Conservation (phyloP, 2,888 invertebrate genomes). For the Cataglyphis albicans region DNA sequence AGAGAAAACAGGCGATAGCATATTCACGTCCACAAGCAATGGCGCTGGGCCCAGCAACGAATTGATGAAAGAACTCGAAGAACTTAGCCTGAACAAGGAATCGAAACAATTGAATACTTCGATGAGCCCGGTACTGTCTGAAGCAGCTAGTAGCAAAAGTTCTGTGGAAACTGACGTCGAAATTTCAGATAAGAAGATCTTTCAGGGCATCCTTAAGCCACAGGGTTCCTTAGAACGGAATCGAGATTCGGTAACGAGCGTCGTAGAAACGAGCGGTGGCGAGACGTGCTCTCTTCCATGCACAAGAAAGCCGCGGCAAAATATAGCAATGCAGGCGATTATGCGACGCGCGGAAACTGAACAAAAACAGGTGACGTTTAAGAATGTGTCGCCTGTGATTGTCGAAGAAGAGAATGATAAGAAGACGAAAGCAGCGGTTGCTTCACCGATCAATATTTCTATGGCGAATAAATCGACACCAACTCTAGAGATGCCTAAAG, state of each 20-base stretch:
- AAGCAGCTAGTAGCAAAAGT: slow-evolving; percentile 83
- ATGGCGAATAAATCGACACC: slow-evolving; percentile 24
- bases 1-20: slow-evolving; percentile 79
- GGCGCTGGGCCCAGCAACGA: slow-evolving; percentile 86
- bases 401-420: slow-evolving; percentile 77
- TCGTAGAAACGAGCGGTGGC: slow-evolving; percentile 70
- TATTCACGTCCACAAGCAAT: slow-evolving; percentile 85
- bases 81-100: slow-evolving; percentile 86
- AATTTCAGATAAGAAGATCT: slow-evolving; percentile 87
- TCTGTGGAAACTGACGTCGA: slow-evolving; percentile 82
- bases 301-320: slow-evolving; percentile 87
- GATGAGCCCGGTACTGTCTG: slow-evolving; percentile 83
- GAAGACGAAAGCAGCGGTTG: slow-evolving; percentile 53
- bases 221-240: slow-evolving; percentile 91
- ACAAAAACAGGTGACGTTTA: slow-evolving; percentile 88
- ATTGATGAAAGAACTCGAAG: slow-evolving; percentile 87
- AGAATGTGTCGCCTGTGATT: slow-evolving; percentile 81
- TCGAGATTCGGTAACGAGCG: slow-evolving; percentile 83
- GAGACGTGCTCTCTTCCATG: slow-evolving; percentile 70
- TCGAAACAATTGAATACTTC: slow-evolving; percentile 73
- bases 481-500: slow-evolving; percentile 24
- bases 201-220: slow-evolving; percentile 89
- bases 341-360: slow-evolving; percentile 90
- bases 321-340: slow-evolving; percentile 93
- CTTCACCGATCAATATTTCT: slow-evolving; percentile 63